Evolutionary conservation across 2,797 vertebrate genomes (phyloP).

Genomic region (Parauchenoglanis ngamensis): DNA sequence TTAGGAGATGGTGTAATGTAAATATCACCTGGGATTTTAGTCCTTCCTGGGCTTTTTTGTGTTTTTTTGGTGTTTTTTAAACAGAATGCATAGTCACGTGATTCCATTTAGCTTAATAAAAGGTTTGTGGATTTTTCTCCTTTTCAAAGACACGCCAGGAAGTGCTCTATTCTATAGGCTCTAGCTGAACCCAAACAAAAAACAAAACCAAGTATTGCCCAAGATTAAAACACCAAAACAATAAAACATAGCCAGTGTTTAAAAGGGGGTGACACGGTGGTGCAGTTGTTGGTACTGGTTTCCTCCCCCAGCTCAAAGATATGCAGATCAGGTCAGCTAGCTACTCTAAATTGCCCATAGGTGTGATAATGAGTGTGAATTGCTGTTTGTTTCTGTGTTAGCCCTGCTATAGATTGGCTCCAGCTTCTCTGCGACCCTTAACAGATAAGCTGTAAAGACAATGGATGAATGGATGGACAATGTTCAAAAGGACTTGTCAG

Average conservation of each 20-base stretch:
- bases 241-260: neutral
- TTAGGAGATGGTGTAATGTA: neutral
- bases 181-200: neutral
- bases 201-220: neutral
- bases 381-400: too few relatives aligned
- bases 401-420: too few relatives aligned
- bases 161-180: neutral
- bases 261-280: too few relatives aligned
- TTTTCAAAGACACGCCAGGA: neutral
- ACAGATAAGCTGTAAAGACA: too few relatives aligned
- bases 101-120: neutral
- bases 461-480: neutral
- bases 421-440: too few relatives aligned
- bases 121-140: neutral
- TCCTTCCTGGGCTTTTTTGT: neutral
- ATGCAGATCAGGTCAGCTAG: too few relatives aligned
- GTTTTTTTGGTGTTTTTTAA: neutral
- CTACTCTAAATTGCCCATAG: too few relatives aligned
- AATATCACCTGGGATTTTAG: neutral
- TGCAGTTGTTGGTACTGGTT: too few relatives aligned
- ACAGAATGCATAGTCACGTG: neutral
- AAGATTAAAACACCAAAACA: neutral
- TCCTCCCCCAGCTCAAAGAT: too few relatives aligned
- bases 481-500: neutral
- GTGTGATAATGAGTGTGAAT: too few relatives aligned